Percentiles rank a stretch among this genome's conserved stretches.
Conservation (phyloP, 1,140 invertebrate genomes). For the Dolichoris vasculosae region DNA sequence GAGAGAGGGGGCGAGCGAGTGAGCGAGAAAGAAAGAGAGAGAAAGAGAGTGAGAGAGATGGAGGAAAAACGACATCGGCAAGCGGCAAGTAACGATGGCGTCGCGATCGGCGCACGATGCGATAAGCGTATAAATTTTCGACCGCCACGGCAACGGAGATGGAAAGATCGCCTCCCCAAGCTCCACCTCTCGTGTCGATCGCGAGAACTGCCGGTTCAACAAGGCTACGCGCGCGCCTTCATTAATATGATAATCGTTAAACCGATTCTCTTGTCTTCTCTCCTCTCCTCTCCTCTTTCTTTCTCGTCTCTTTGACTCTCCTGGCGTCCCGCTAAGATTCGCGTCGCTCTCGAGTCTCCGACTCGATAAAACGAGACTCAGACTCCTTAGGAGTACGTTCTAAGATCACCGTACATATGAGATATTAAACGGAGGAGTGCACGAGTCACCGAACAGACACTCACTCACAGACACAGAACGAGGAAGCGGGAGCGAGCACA, state of each 20-base stretch:
- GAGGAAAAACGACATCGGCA: conserved; percentile 2
- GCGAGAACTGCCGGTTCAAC: conserved; percentile 27
- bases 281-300: conserved; percentile 19
- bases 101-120: conserved; percentile 23
- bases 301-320: conserved; percentile 6
- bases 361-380: background rate
- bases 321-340: background rate
- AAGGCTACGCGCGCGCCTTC: conserved; percentile 57
- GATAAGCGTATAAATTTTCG: conserved; percentile 48
- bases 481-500: too few relatives aligned
- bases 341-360: background rate
- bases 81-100: background rate
- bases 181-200: conserved; percentile 54
- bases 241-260: conserved; percentile 65
- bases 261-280: conserved; percentile 16
- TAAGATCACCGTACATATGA: background rate
- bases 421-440: background rate
- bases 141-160: conserved; percentile 38
- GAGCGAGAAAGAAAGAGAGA: background rate
- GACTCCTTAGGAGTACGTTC: background rate
- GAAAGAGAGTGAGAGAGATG: background rate
- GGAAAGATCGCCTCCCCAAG: conserved; percentile 43
- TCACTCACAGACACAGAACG: background rate
- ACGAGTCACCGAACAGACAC: conserved; percentile 4
- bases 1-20: background rate